Conservation (phyloP, 2,888 invertebrate species). For the Lottia scabra region DNA sequence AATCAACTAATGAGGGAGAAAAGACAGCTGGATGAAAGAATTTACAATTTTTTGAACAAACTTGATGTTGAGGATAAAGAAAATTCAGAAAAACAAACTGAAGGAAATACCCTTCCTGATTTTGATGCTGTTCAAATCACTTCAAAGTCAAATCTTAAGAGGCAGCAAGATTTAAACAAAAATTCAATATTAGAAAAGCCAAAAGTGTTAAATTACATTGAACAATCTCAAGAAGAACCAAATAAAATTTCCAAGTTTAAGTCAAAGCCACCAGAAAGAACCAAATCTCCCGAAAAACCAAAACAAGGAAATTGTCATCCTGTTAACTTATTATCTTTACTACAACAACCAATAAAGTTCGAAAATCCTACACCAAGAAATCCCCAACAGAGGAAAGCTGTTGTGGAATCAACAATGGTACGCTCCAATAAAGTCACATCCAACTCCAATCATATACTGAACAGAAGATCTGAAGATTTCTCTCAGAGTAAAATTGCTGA, state of each 20-base stretch:
- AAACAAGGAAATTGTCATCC: conserved; percentile 10
- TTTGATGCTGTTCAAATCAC: background rate
- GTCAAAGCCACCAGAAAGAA: background rate
- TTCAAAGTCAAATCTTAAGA: background rate
- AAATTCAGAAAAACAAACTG: background rate
- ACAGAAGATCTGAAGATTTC: background rate
- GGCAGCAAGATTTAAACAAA: background rate
- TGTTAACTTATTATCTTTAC: conserved; percentile 21
- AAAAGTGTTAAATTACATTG: background rate
- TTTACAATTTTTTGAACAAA: conserved; percentile 39
- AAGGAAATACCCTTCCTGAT: background rate
- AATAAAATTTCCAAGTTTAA: background rate
- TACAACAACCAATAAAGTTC: conserved; percentile 19
- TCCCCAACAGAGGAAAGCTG: background rate
- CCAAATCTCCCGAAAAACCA: background rate
- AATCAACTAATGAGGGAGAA: conserved; percentile 46
- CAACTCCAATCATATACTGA: background rate
- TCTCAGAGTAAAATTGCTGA: background rate
- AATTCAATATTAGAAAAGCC: background rate
- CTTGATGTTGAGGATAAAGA: conserved; percentile 16
- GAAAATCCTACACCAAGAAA: background rate
- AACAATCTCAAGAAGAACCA: conserved; percentile 6
- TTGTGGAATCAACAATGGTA: background rate
- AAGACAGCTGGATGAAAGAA: conserved; percentile 40
- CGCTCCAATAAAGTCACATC: too few species aligned